Conservation (phyloP, 1,140 invertebrate species). For the Hypothenemus hampei region DNA sequence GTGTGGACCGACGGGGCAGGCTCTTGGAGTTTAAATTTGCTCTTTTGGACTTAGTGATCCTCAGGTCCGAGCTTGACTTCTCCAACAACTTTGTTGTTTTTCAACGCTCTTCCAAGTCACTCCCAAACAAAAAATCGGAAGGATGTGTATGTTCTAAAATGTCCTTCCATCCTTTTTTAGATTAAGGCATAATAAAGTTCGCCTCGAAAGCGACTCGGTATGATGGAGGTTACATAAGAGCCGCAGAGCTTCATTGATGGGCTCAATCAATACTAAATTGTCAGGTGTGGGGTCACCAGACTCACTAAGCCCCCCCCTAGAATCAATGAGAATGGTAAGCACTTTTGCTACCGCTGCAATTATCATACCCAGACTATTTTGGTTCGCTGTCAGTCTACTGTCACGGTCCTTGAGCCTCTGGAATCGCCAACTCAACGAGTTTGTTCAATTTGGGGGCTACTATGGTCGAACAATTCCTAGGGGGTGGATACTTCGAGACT, state of each 20-base stretch:
- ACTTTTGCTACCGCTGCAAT: not conserved
- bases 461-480: not conserved
- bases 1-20: not conserved
- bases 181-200: not conserved
- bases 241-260: not conserved
- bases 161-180: not conserved
- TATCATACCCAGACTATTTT: not conserved
- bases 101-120: not conserved
- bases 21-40: not conserved
- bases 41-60: not conserved
- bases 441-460: not conserved
- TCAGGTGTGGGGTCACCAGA: not conserved
- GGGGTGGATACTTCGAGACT: not conserved
- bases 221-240: too few relatives aligned
- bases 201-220: not conserved
- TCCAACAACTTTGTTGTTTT: not conserved
- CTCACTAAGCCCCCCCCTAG: not conserved
- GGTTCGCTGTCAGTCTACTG: not conserved
- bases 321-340: not conserved
- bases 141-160: too few relatives aligned
- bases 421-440: not conserved
- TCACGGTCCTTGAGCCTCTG: not conserved
- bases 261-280: not conserved
- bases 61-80: not conserved
- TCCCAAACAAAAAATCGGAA: not conserved